Conservation (phyloP, 2,888 invertebrate genomes). For the Cataglyphis altisquamis region DNA sequence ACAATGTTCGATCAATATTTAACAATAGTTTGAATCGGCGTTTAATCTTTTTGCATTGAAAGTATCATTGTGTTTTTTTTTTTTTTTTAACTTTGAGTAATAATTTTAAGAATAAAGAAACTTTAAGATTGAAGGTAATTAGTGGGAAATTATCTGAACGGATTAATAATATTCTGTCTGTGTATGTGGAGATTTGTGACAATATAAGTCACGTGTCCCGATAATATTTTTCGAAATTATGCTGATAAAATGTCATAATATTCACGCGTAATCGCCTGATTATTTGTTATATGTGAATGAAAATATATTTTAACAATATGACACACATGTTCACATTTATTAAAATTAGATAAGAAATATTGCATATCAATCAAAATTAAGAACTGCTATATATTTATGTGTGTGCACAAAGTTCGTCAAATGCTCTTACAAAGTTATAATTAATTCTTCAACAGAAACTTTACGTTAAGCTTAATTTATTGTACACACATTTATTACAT, state of each 20-base stretch:
- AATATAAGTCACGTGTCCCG: neutral
- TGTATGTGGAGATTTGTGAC: neutral
- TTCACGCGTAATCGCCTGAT: neutral
- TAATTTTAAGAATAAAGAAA: neutral
- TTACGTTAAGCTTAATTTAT: neutral
- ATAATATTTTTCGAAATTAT: neutral
- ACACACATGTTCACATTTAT: neutral
- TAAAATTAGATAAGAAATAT: neutral
- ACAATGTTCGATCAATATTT: neutral
- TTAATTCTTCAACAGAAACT: slow-evolving; percentile 28
- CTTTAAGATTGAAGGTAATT: neutral
- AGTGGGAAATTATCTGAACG: neutral
- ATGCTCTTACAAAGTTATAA: slow-evolving; percentile 10
- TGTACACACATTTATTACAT: neutral
- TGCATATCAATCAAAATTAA: slow-evolving; percentile 24
- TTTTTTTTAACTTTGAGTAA: neutral
- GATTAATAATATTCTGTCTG: neutral
- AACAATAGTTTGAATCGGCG: neutral
- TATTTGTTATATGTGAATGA: neutral
- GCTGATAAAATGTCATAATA: neutral
- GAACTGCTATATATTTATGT: neutral
- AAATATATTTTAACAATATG: neutral
- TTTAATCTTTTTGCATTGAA: neutral
- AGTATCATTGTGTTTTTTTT: neutral
- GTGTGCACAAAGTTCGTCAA: neutral